A percentile compares a stretch with the other conserved stretches of the same genome.
phyloP scores from a whole-genome alignment of 2,113 vertebrate genomes.

The Alaudala cheleensis region DNA sequence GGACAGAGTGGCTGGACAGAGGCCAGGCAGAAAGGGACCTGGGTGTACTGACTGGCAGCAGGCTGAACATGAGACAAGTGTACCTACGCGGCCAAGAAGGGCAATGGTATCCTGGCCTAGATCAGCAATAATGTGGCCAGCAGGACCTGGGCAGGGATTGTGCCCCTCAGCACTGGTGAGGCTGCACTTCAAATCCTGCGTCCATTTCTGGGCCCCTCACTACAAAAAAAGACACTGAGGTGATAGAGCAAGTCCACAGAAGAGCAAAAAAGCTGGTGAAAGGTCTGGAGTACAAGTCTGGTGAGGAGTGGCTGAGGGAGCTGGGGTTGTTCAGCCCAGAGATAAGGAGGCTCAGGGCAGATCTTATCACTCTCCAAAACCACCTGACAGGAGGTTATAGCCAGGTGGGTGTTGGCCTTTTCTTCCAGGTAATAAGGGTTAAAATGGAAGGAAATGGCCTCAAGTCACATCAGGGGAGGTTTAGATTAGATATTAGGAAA shows the following conservation, averaged over 20 bases:
- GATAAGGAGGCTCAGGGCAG: neutral
- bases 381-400: neutral
- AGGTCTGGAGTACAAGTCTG: neutral
- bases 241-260: rapidly evolving
- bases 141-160: neutral
- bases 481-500: neutral
- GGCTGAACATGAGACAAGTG: rapidly evolving
- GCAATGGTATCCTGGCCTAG: neutral
- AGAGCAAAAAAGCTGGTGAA: neutral
- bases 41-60: rapidly evolving
- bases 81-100: neutral
- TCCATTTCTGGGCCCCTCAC: neutral
- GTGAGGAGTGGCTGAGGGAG: neutral
- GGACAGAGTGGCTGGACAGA: neutral
- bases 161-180: neutral
- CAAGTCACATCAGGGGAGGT: neutral
- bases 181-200: neutral
- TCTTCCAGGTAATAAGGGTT: neutral
- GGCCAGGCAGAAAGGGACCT: neutral
- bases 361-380: neutral
- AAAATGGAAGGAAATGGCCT: neutral
- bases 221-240: neutral
- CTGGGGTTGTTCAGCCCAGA: neutral
- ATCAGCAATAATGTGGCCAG: neutral
- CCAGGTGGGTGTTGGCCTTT: neutral